Evolutionary conservation across 2,113 vertebrate species (phyloP).

Genomic region (Rafetus swinhoei): DNA sequence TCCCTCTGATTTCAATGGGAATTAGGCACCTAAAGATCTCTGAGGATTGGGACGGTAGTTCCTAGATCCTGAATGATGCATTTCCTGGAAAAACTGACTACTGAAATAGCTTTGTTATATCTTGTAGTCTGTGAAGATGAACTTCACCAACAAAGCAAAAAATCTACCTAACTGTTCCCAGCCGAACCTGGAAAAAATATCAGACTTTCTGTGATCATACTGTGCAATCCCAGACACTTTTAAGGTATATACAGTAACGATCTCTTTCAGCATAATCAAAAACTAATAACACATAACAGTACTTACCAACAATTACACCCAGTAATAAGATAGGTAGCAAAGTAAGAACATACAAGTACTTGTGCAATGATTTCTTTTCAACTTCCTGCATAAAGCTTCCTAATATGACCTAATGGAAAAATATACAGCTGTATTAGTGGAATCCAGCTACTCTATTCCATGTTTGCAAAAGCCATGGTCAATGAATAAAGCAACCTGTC

Average conservation of each 20-base stretch:
- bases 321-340: conserved; percentile 78
- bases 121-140: not conserved
- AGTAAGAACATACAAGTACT: conserved; percentile 75
- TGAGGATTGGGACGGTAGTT: not conserved
- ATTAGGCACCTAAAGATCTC: not conserved
- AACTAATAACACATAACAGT: not conserved
- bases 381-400: conserved; percentile 71
- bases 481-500: rapidly evolving
- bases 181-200: not conserved
- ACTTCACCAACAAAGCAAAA: not conserved
- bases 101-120: not conserved
- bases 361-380: conserved; percentile 61
- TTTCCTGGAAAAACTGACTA: not conserved
- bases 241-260: not conserved
- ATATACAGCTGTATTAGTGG: not conserved
- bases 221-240: not conserved
- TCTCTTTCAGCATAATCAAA: conserved; percentile 1
- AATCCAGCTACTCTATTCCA: not conserved
- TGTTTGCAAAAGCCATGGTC: not conserved
- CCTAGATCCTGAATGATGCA: not conserved
- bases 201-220: not conserved
- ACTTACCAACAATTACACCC: conserved; percentile 85
- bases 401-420: conserved; percentile 82
- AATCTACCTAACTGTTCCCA: not conserved
- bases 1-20: not conserved